Evolutionary conservation across 2,888 invertebrate species (phyloP), one percentile per base, ranked within the genome.

Genomic region (Melolontha melolontha): DNA sequence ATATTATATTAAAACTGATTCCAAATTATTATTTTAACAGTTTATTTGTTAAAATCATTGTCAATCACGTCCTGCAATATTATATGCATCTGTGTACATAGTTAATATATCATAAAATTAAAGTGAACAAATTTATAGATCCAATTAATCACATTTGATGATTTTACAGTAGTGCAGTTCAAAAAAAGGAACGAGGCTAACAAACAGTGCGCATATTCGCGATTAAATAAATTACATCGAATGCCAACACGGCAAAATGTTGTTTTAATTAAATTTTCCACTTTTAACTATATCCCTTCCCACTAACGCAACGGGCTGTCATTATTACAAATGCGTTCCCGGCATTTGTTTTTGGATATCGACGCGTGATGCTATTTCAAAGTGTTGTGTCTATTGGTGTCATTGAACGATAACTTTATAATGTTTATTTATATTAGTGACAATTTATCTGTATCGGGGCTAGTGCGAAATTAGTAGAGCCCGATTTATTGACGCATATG

Each of bases 21-120:
- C 6, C 34, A 34, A 6, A 10, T 6, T 34, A 34, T 5, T 34
- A 34, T 34, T 29, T 29, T 29, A 29, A 29, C 29, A 5, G 29
- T 29, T 34, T 34, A 34, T 34, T 34, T 6, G 34, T 34, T 34
- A 34, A 34, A 22, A 1, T 22, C 22, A 2, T 4, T 22, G 22
- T 22, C 22, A 22, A 34, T 34, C 34, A 34, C 34, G 10, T 34
- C 6, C 6, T 10, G 7, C 1, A 34, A 34, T 34, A 34, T 34
- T 1, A 34, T 5, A 34, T 34, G 34, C 34, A 34, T 34, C 16
- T 39, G 39, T 65, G 65, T 65, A 54, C 65, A 54, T 44, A 65
- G 65, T 65, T 65, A 65, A 65, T 65, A 55, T 42, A 65, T 65
- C 65, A 65, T 52, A 44, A 65, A 65, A 65, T 65, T 65, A 65